Percentiles rank a stretch among this genome's conserved stretches.
These are phyloP conservation scores for Pandemis cinnamomeana DNA, from an alignment of 2,888 invertebrate species.

Conservation along the genomic window DNA sequence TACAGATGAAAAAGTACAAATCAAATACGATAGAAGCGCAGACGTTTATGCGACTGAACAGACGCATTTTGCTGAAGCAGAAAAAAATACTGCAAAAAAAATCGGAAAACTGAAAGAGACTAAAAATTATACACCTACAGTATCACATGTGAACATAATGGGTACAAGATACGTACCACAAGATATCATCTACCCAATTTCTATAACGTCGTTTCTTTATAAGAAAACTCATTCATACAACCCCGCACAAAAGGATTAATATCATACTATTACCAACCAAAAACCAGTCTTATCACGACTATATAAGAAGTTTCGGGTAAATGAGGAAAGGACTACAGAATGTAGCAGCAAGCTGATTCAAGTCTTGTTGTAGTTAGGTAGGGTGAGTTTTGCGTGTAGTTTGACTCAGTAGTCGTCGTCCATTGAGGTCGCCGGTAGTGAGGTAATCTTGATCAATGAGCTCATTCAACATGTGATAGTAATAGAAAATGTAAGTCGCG, in stretches of 20 bases:
- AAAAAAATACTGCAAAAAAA: too few relatives aligned
- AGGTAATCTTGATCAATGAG: constrained; percentile 40
- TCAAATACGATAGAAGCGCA: too few relatives aligned
- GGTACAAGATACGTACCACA: neutral
- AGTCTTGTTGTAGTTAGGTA: neutral
- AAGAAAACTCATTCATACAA: constrained; percentile 35
- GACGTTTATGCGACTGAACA: too few relatives aligned
- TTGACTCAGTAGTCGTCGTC: constrained; percentile 11
- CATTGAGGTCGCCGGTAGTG: constrained; percentile 25
- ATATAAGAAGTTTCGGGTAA: constrained; percentile 16
- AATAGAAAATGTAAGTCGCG: constrained; percentile 31
- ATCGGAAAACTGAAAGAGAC: too few relatives aligned
- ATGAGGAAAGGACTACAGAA: constrained; percentile 1
- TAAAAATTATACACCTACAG: too few relatives aligned
- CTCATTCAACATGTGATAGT: constrained; percentile 37
- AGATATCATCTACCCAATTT: constrained; percentile 39
- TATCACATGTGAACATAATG: too few relatives aligned
- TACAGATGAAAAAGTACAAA: neutral
- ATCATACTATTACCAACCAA: constrained; percentile 22
- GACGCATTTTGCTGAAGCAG: too few relatives aligned
- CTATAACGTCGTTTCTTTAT: constrained; percentile 30
- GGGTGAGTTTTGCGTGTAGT: neutral
- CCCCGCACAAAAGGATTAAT: constrained; percentile 29
- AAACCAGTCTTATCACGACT: constrained; percentile 29
- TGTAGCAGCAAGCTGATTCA: neutral